Evolutionary conservation across 2,888 invertebrate genomes (phyloP).

Genomic region (Euplagia quadripunctaria): DNA sequence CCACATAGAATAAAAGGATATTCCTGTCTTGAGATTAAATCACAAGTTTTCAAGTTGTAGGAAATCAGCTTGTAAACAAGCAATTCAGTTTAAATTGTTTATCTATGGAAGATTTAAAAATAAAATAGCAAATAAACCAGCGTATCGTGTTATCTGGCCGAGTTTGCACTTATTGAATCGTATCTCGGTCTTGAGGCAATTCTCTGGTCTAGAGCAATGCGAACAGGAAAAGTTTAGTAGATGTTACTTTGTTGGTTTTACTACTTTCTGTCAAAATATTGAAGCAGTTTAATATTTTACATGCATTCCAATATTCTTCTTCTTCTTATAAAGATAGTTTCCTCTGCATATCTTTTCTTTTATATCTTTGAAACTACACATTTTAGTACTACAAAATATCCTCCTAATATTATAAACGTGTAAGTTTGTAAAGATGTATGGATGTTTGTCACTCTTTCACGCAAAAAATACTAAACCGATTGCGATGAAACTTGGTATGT

Average conservation of each 20-base stretch:
- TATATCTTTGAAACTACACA: too few species aligned
- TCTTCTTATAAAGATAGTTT: too few species aligned
- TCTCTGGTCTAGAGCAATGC: slow-evolving; percentile 35
- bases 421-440: too few species aligned
- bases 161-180: slow-evolving; percentile 39
- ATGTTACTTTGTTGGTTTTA: slow-evolving; percentile 34
- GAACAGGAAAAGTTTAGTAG: slow-evolving; percentile 11
- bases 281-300: background rate
- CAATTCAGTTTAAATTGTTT: slow-evolving; percentile 26
- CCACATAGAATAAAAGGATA: background rate
- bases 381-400: too few species aligned
- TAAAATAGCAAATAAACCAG: slow-evolving; percentile 25
- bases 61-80: slow-evolving; percentile 23
- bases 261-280: background rate
- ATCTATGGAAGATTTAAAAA: slow-evolving; percentile 20
- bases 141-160: slow-evolving; percentile 30
- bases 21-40: slow-evolving; percentile 24
- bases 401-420: too few species aligned
- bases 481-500: too few species aligned
- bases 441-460: too few species aligned
- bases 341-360: too few species aligned
- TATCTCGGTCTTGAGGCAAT: slow-evolving; percentile 30
- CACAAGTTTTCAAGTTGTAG: slow-evolving; percentile 23
- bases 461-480: too few species aligned
- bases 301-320: too few species aligned